Evolutionary conservation across 2,888 invertebrate genomes (phyloP), one percentile per base, ranked within the genome.

Genomic region (Trichopria drosophilae): DNA sequence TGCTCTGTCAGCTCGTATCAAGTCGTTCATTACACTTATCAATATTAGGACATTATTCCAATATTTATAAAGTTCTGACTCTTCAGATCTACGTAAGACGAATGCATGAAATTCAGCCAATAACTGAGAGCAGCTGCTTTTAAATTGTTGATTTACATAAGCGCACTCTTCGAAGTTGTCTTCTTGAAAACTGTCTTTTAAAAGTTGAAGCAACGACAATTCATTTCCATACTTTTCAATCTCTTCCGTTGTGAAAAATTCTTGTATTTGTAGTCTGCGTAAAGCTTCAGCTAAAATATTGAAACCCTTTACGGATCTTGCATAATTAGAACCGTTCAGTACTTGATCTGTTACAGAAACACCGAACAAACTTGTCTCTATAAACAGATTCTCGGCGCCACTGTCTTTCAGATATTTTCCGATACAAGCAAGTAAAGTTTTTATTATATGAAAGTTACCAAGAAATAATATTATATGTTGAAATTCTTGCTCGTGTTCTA

Each of bases 381-480:
- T 29, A 9, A 46, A 22, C 15, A 41, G n/a, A 10, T 40, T 35
- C 35, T 51, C 46, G 13, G 41, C 16, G 5, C 46, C 51, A 46
- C 46, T 47, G 13, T 34, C 36, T 47, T 18, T 52, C 10, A 52
- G 10, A 15, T 52, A 52, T 37, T 52, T 52, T 22, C 46, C 46
- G 6, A 52, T 23, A 9, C 40, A 32, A 20, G 16, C 18, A n/a
- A 52, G 20, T 5, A 16, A n/a, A 4, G 13, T 13, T 47, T 52
- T 47, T 4, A 15, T 19, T 18, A 36, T 18, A 26, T 52, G 51
- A 19, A 47, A 47, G 28, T 20, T 36, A 6, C 51, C 36, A n/a
- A 52, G 16, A 16, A 40, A 34, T 3, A 52, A 16, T 10, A 26
- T 16, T 2, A 46, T 12, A 9, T 31, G 18, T 28, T 40, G 35